Evolutionary conservation across 2,888 invertebrate species (phyloP), one percentile per base, ranked within the genome.

Genomic region (Teleiodes luculella): DNA sequence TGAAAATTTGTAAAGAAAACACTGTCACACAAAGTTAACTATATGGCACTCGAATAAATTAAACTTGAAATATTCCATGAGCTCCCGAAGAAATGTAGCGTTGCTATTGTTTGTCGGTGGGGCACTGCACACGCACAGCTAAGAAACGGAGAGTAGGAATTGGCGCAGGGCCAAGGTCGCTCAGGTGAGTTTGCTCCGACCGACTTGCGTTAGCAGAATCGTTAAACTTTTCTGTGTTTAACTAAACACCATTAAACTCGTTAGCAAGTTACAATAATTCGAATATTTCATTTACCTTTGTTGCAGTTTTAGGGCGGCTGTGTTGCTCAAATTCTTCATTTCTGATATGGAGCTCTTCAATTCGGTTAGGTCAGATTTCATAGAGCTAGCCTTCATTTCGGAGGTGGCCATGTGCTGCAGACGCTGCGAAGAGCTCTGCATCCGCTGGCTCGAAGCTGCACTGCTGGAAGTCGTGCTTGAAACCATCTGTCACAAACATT

Each of bases 341-440:
- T 96, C 96, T 59, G 95, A 94, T 82, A 96, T 95, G 74, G 95
- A 95, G 77, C 94, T 95, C 81, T 96, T 94, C 61, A 96, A 91
- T 75, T 95, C 94, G 57, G 92, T 91, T 48, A 95, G 90, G 80
- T 95, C 95, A 60, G 94, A 94, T 86, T 95, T 95, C 87, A 96
- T 93, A 57, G 94, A 94, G 75, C 94, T 94, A 62, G 95, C 94
- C 86, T 95, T 95, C 91, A 94, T 93, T 90, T 95, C 95, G 70
- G 94, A 93, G 60, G 92, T 90, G 53, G 91, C 86, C 77, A 88
- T 83, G 70, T 89, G 88, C 63, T 87, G 88, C 37, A 88, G 76
- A 45, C 91, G 86, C 67, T 91, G 91, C 62, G 91, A 90, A 70
- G 86, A 91, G 83, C 91, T 89, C 80, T 91, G 92, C 79, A 78